Evolutionary conservation across 2,113 vertebrate genomes (phyloP), one percentile per base, ranked within the genome.

Genomic region (Mionectes macconnelli): DNA sequence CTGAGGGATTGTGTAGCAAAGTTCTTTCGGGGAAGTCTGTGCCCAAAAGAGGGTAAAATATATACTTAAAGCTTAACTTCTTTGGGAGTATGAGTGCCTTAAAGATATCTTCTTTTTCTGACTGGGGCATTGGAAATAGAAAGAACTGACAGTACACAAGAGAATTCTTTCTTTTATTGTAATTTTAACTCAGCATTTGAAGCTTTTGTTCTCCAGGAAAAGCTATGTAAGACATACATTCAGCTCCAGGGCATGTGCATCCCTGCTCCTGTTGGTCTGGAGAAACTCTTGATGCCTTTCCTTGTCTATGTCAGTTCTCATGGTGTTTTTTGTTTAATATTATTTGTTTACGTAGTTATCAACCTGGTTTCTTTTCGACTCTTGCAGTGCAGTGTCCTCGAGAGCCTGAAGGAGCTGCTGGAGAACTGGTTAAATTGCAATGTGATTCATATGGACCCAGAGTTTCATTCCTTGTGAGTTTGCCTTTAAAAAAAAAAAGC

Each of bases 361-460:
- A 76, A 17, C 39, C n/a, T 74, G 22, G 69, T 80, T 95, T 94
- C 56, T 27, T 85, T 90, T 92, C 72, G 52, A 28, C 40, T 73
- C 18, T 67, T 91, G 53, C 94, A 99, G 99, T 99, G 99, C 95
- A 98, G 98, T 88, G 89, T 99, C 90, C 96, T 99, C 25, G 99
- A 99, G 83, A 98, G 97, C 96, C 96, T 99, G 76, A 99, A 98
- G 95, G 98, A 96, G 49, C 98, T 99, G 95, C 96, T 99, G 88
- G 88, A 98, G 87, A 99, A 99, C 95, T 99, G 99, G 99, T 98
- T 99, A 91, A 98, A 97, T 72, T 98, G 98, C 98, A 98, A 98
- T 30, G 94, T 97, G 4, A 73, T 97, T 79, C 96, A 98, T 18
- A 50, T 96, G 90, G 97, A 98, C 76, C 95, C 96, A 70, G 98